Conservation (phyloP, 2,888 invertebrate genomes). For the Eristalinus aeneus region DNA sequence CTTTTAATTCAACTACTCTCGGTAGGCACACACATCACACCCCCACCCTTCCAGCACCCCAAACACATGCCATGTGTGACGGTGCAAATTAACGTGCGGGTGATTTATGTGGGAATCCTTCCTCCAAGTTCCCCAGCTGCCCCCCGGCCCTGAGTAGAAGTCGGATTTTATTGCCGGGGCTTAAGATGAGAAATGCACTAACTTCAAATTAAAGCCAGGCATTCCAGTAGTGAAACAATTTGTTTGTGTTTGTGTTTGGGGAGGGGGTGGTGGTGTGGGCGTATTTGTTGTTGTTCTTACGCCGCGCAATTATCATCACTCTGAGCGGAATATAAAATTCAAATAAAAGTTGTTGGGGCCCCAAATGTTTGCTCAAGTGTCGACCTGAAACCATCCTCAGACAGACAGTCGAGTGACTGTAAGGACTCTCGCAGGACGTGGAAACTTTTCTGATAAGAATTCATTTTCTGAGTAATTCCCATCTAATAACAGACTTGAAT, state of each 20-base stretch:
- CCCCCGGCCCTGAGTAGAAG: conserved; percentile 42
- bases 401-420: not conserved
- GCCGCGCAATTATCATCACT: conserved; percentile 19
- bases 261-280: not conserved
- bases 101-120: conserved; percentile 58
- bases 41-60: not conserved
- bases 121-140: conserved; percentile 40
- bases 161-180: conserved; percentile 49
- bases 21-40: conserved; percentile 4
- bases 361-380: conserved; percentile 36
- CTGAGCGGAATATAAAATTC: conserved; percentile 24
- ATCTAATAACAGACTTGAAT: conserved; percentile 19
- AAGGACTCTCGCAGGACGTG: conserved; percentile 49
- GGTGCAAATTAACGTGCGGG: conserved; percentile 60
- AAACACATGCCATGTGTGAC: conserved; percentile 36
- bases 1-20: conserved; percentile 63
- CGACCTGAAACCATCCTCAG: not conserved
- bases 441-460: conserved; percentile 51
- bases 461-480: conserved; percentile 43
- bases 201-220: conserved; percentile 2
- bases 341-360: conserved; percentile 29
- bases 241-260: not conserved
- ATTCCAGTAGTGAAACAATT: not conserved
- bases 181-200: conserved; percentile 4
- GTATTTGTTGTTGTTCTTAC: not conserved